Conservation (phyloP, 2,113 vertebrate genomes). For the Scomber japonicus region DNA sequence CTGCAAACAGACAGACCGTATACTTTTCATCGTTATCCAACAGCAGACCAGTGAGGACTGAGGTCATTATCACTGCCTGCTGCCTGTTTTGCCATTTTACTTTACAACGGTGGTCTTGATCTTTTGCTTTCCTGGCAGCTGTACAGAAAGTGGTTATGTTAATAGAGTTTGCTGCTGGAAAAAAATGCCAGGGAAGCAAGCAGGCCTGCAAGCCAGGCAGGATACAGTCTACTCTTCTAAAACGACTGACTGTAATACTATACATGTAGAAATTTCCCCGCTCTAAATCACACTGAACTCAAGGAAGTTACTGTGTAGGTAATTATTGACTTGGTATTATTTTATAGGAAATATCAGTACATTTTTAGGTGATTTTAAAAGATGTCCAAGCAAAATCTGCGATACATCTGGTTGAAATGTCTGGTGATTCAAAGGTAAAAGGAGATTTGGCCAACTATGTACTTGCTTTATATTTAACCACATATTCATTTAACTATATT, state of each 20-base stretch:
- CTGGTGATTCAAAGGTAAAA: too few species aligned
- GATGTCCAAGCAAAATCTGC: too few species aligned
- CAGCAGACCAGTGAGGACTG: conserved; percentile 19
- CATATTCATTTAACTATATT: too few species aligned
- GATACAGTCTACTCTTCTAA: background rate
- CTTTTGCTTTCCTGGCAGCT: conserved; percentile 72
- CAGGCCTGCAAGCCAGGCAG: background rate
- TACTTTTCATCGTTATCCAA: conserved; percentile 46
- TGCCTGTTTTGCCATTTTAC: conserved; percentile 36
- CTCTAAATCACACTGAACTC: background rate
- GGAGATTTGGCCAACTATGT: too few species aligned
- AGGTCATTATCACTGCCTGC: conserved; percentile 41
- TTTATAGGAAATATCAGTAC: background rate
- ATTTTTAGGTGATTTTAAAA: background rate
- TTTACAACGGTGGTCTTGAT: conserved; percentile 53
- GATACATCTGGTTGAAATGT: background rate
- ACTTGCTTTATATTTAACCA: too few species aligned
- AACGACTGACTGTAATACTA: conserved; percentile 24
- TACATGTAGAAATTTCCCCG: background rate
- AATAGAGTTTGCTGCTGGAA: conserved; percentile 53
- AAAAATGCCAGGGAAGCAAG: conserved; percentile 34
- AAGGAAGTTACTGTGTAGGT: background rate
- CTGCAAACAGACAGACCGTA: conserved; percentile 15
- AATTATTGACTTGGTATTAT: background rate
- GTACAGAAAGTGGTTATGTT: conserved; percentile 66